Evolutionary conservation across 2,888 invertebrate species (phyloP), one percentile per base, ranked within the genome.

Genomic region (Lasius platythorax): DNA sequence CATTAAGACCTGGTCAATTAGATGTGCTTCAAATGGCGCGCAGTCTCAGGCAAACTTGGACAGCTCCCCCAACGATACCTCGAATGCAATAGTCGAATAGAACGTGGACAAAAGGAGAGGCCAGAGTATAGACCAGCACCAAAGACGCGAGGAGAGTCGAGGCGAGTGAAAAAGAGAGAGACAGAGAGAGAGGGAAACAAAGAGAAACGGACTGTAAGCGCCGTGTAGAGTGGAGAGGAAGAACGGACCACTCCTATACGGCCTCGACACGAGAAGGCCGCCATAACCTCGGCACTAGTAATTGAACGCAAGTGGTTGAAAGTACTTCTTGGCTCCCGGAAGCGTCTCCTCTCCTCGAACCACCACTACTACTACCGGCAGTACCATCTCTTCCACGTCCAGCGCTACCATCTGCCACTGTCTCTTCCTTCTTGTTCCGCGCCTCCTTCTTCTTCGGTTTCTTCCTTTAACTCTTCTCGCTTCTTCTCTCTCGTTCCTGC

Each of bases 301-400:
- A 93, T 93, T 93, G 93, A 93, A 93, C 93, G 93, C 93, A 93
- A 93, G 93, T 93, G 93, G 93, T 93, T 92, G 92, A 93, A 93
- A 93, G 93, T 93, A 93, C 92, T 93, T 91, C 90, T 90, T 88
- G 87, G 87, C 87, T 91, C 87, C 90, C 87, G 90, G 91, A 91
- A 91, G 87, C 89, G 87, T 90, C 90, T 90, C 88, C 81, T 84
- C 79, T 85, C 84, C 83, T 89, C 88, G 83, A 76, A 76, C 87
- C 85, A 86, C 88, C 82, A 84, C 73, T 89, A 85, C 87, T 66
- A 84, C 85, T 43, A 83, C 67, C 40, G 50, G 70, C 84, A 85
- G 81, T 43, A 83, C 86, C 67, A 85, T 78, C 78, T 75, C 83
- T 75, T 74, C 72, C 67, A 63, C 73, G 84, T 78, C 84, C 79